Evolutionary conservation across 2,797 vertebrate species (phyloP).

Genomic region (Tolypeutes matacus): DNA sequence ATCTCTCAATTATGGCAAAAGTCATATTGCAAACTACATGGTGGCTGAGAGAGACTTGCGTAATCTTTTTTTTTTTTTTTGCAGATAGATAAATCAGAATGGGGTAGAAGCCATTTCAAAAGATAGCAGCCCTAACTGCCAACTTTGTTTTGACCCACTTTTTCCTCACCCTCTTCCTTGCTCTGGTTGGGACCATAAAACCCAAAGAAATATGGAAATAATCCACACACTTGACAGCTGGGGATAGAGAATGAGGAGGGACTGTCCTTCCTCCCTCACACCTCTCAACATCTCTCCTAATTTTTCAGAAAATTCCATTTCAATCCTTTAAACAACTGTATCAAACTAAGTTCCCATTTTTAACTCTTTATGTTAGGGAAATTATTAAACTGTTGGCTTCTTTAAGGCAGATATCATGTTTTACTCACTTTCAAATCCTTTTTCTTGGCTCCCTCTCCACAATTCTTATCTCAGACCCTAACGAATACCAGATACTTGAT

Average conservation of each 20-base stretch:
- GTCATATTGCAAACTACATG: background rate
- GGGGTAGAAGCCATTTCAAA: slow-evolving; percentile 16
- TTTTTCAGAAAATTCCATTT: slow-evolving; percentile 22
- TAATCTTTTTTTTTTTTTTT: slow-evolving; percentile 41
- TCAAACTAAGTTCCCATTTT: background rate
- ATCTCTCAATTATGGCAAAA: background rate
- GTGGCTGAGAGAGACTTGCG: background rate
- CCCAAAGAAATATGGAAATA: slow-evolving; percentile 14
- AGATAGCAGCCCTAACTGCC: background rate
- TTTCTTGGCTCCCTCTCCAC: background rate
- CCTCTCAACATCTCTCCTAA: background rate
- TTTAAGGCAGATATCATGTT: background rate
- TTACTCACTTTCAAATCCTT: background rate
- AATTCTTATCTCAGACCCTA: background rate
- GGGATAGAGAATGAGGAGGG: background rate
- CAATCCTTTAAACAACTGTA: background rate
- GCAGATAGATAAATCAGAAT: slow-evolving; percentile 22
- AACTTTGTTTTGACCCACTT: background rate
- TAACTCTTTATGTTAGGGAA: background rate
- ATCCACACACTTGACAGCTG: background rate
- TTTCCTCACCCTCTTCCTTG: background rate
- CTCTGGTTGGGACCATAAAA: slow-evolving; percentile 7
- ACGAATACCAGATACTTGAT: background rate
- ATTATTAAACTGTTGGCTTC: background rate
- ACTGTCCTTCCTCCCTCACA: background rate